Evolutionary conservation across 2,888 invertebrate species (phyloP).

Genomic region (Pyrrhosoma nymphula): DNA sequence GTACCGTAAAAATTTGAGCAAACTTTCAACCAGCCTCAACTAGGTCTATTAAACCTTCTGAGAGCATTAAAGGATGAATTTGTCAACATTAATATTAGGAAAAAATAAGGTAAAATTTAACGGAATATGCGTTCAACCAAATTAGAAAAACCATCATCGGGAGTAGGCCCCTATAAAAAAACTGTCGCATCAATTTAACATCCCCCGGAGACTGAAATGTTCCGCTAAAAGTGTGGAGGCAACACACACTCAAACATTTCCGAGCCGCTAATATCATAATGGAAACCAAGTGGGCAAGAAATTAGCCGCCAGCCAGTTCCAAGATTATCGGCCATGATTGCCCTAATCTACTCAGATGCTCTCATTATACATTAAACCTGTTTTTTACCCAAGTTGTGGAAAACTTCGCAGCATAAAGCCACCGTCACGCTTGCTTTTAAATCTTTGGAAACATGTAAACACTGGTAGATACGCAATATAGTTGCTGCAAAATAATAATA

Average conservation of each 20-base stretch:
- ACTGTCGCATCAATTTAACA: not conserved
- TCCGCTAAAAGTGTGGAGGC: not conserved
- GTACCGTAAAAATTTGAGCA: no score
- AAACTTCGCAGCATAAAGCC: not conserved
- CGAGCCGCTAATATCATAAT: not conserved
- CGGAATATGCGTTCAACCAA: no score
- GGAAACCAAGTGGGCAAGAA: not conserved
- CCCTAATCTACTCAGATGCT: not conserved
- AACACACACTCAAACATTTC: not conserved
- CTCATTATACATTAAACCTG: not conserved
- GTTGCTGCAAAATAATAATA: not conserved
- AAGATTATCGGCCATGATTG: slow-evolving; percentile 5
- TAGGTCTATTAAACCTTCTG: no score
- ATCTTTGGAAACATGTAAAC: not conserved
- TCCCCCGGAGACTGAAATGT: not conserved
- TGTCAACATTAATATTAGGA: no score
- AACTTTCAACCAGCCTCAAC: no score
- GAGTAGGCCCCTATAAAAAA: not conserved
- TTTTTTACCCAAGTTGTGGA: not conserved
- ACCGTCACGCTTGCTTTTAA: not conserved
- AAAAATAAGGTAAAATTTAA: no score
- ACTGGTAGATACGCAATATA: not conserved
- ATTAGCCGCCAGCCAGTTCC: not conserved
- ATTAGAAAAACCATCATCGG: no score
- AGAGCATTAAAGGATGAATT: no score